Conservation (phyloP, 2,888 invertebrate species). For the Tipula unca region DNA sequence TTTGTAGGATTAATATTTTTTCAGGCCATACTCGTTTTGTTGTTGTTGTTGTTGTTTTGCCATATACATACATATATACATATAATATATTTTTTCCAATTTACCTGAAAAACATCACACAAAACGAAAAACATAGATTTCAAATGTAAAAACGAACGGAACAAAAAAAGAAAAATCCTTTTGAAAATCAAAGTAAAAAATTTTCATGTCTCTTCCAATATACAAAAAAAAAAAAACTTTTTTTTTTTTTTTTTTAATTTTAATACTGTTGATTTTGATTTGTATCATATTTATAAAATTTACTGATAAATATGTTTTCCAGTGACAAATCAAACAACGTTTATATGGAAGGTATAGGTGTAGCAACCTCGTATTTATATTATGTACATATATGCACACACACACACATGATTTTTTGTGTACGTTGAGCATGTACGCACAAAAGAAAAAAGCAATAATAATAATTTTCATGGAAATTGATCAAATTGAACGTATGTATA, state of each 20-base stretch:
- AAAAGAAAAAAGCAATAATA: background rate
- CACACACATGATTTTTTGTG: background rate
- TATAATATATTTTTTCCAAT: background rate
- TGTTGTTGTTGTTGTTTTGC: background rate
- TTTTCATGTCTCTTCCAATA: background rate
- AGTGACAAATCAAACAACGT: slow-evolving; percentile 1
- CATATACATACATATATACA: background rate
- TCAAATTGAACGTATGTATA: slow-evolving; percentile 14
- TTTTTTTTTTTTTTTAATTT: background rate
- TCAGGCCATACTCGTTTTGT: background rate
- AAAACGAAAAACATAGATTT: background rate
- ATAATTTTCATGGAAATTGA: slow-evolving; percentile 8
- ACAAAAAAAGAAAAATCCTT: background rate
- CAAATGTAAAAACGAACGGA: background rate
- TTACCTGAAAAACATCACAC: background rate
- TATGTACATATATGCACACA: background rate
- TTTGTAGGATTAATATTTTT: slow-evolving; percentile 3
- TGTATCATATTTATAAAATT: slow-evolving; percentile 8
- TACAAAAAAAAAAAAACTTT: background rate
- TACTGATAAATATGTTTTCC: slow-evolving; percentile 8
- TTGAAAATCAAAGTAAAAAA: slow-evolving; percentile 4
- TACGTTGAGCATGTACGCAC: background rate
- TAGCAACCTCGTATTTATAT: background rate
- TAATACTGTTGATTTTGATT: slow-evolving; percentile 14
- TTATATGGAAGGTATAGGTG: background rate